Base-by-base conservation (phyloP, 2,113 vertebrate species). In the Nerophis ophidion region DNA sequence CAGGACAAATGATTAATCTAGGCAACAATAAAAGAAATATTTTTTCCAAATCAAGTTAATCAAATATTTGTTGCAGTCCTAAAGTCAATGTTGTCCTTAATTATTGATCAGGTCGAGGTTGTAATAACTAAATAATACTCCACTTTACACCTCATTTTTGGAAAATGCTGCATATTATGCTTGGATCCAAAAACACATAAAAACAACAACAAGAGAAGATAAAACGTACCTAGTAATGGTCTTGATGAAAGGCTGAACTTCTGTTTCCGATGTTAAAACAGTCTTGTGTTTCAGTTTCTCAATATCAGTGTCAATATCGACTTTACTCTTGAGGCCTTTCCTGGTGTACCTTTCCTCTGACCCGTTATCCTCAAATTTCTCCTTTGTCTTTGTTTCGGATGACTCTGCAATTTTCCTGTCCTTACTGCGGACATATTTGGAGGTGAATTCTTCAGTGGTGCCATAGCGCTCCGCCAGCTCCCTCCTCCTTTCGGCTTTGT, bases 401-500 rank as follows among this genome's bases (percentile, higher is more conserved):
- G 72, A 16, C 16, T 78, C 83, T 0, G 15, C 65, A 3, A 38
- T 61, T 66, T 82, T 89, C 66, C 64, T 80, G 48, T 91, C 89
- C 69, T 63, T 38, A 13, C n/a, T 80, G 4, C 81, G 76, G 51
- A 83, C 79, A 53, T 89, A 87, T 64, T 83, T 89, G 56, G 87
- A 85, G 48, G 81, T 72, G 63, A 81, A 72, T 17, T 91, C 88
- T 1, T 90, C 87, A 0, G 82, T 65, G 76, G 83, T 84, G 65
- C 87, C 87, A 7, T 90, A 91, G 46, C 85, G 86, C 57, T 91
- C 87, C 0, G 89, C 89, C 17, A 92, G 79, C 75, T 90, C 87
- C 60, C 88, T 82, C 60, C 88, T 86, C 58, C 91, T 79, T 45
- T 91, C 90, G 3, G 89, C 90, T 62, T 92, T 92, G 85, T 91